These are phyloP conservation scores for Salarias fasciatus DNA, from an alignment of 2,797 vertebrate genomes.

Conservation along the genomic window DNA sequence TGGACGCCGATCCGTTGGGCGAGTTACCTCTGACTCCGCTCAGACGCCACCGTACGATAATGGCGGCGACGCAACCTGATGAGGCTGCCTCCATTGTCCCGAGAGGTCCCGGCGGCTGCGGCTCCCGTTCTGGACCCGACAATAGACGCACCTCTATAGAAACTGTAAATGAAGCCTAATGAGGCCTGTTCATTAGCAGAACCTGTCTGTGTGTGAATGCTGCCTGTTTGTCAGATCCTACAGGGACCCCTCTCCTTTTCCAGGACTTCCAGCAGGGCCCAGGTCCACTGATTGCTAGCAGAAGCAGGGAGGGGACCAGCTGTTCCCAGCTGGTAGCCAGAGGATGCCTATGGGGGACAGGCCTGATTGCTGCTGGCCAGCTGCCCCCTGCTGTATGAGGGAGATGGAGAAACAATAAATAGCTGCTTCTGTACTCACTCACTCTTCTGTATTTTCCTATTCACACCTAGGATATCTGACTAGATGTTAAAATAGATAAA, in stretches of 20 bases:
- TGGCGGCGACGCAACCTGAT: conserved; percentile 52
- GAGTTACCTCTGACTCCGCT: no score
- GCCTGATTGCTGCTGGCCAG: conserved; percentile 80
- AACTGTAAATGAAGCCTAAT: conserved; percentile 76
- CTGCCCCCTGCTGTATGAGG: conserved; percentile 76
- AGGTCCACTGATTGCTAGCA: conserved; percentile 66
- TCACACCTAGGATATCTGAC: background rate
- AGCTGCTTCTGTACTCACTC: conserved; percentile 36
- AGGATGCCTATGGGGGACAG: conserved; percentile 77
- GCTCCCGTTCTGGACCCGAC: conserved; percentile 40
- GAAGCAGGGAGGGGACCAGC: conserved; percentile 77
- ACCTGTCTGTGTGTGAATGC: conserved; percentile 61
- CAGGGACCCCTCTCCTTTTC: conserved; percentile 38
- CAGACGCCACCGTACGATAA: background rate
- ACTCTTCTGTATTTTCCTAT: no score
- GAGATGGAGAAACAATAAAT: conserved; percentile 75
- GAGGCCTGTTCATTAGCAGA: conserved; percentile 74
- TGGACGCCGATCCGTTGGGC: no score
- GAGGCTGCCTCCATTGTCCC: conserved; percentile 55
- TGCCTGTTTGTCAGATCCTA: conserved; percentile 59
- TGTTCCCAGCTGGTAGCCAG: conserved; percentile 86
- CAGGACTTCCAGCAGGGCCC: conserved; percentile 68
- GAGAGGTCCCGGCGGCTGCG: conserved; percentile 29
- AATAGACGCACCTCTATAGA: conserved; percentile 65
- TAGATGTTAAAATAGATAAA: no score